Base-by-base conservation (phyloP, 2,888 invertebrate species). In the Catocala sponsa region DNA sequence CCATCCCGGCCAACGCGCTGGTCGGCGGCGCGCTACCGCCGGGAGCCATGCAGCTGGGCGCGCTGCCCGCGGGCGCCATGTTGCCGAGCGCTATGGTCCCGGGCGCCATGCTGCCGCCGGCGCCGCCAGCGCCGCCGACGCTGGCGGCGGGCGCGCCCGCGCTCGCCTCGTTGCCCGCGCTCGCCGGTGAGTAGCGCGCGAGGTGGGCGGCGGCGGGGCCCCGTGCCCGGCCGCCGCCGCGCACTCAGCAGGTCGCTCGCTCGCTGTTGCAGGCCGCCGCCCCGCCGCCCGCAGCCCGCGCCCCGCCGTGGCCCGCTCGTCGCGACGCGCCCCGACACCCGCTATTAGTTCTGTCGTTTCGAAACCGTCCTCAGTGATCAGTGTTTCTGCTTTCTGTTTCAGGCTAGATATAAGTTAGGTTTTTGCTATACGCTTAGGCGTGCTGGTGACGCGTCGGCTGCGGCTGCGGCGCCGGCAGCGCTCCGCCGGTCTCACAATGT, bases 331-430 rank as follows among this genome's bases (percentile, higher is more conserved):
- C 48, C 56, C 55, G 61, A 65, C 59, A 47, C 61, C 63, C 69
- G 68, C 83, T 62, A 41, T 85, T 85, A 64, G 82, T 83, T 59
- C 85, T 82, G 6, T 97, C 72, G 69, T 70, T 80, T 78, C 76
- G 82, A 79, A 67, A 79, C 82, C 64, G 68, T 78, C 76, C 89
- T 88, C 87, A 92, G 92, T 92, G 91, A 92, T 92, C 88, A 84
- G 87, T 86, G 88, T 90, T 86, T 93, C 91, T 93, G 92, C 92
- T 93, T 93, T 93, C 92, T 93, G 92, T 93, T 93, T 88, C 92
- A 93, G 92, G 74, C 91, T 92, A 92, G 91, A 90, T 91, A 89
- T 93, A 92, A 92, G 92, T 92, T 92, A 92, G 92, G 91, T 92
- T 87, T 79, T 83, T 86, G 85, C 75, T 82, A 82, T 74, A 72